A percentile compares a stretch with the other conserved stretches of the same genome.
Conservation (phyloP, 2,113 vertebrate species). For the Saccopteryx bilineata region DNA sequence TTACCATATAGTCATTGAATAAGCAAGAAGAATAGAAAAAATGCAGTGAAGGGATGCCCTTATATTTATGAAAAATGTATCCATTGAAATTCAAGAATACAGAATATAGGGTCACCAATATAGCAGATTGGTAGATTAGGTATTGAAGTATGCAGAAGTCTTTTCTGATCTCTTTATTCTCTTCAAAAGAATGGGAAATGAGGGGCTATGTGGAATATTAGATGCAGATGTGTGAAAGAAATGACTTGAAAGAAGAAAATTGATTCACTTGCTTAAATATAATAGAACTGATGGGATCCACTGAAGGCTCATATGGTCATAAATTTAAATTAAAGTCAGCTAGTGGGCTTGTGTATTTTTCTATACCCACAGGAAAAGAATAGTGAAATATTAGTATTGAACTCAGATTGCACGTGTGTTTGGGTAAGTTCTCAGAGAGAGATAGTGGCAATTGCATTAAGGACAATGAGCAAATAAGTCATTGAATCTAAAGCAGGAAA, state of each 20-base stretch:
- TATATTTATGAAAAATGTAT: neutral
- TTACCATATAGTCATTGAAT: neutral
- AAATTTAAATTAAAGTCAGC: neutral
- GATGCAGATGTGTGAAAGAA: neutral
- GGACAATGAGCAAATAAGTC: neutral
- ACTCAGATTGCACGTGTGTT: neutral
- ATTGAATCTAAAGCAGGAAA: neutral
- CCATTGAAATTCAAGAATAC: neutral
- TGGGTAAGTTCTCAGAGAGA: neutral
- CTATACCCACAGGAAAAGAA: neutral
- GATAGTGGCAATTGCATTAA: neutral
- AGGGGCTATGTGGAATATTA: neutral
- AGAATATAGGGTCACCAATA: neutral
- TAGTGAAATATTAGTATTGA: neutral
- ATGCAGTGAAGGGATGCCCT: fast-evolving
- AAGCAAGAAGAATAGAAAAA: neutral
- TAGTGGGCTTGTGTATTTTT: neutral
- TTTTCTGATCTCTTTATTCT: neutral
- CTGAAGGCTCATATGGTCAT: neutral
- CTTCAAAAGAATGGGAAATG: neutral
- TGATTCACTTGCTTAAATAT: neutral
- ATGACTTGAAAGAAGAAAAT: neutral
- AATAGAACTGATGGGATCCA: neutral
- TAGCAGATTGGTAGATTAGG: neutral
- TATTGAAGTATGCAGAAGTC: neutral